Evolutionary conservation across 2,888 invertebrate genomes (phyloP).

Genomic region (Acrobasis suavella): DNA sequence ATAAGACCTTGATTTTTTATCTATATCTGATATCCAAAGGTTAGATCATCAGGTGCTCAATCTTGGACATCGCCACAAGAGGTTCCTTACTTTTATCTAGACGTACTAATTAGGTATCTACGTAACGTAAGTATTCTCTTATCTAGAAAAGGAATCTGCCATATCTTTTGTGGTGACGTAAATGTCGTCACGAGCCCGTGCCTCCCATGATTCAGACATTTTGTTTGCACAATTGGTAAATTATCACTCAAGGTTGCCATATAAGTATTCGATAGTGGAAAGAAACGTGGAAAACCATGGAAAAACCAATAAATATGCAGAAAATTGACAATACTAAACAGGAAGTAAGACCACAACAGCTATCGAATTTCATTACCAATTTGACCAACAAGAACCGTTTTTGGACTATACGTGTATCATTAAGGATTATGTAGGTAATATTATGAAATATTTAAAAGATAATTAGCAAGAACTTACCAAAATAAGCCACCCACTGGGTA

Average conservation of each 20-base stretch:
- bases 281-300: background rate
- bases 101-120: background rate
- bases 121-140: background rate
- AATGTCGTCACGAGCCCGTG: slow-evolving; percentile 39
- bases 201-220: slow-evolving; percentile 38
- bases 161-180: slow-evolving; percentile 39
- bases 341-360: slow-evolving; percentile 21
- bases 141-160: slow-evolving; percentile 3
- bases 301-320: background rate
- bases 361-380: slow-evolving; percentile 25
- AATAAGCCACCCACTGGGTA: slow-evolving; percentile 91
- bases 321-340: slow-evolving; percentile 14
- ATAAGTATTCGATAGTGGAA: slow-evolving; percentile 5
- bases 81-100: background rate
- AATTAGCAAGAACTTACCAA: slow-evolving; percentile 77
- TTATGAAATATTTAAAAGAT: slow-evolving; percentile 19
- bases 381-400: background rate
- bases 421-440: slow-evolving; percentile 26
- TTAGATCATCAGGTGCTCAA: background rate
- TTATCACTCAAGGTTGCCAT: slow-evolving; percentile 13
- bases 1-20: background rate
- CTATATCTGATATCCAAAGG: background rate
- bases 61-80: background rate
- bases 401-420: background rate
- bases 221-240: slow-evolving; percentile 31